These are phyloP conservation scores for Burhinus bistriatus DNA, from an alignment of 2,113 vertebrate species.

Conservation along the genomic window DNA sequence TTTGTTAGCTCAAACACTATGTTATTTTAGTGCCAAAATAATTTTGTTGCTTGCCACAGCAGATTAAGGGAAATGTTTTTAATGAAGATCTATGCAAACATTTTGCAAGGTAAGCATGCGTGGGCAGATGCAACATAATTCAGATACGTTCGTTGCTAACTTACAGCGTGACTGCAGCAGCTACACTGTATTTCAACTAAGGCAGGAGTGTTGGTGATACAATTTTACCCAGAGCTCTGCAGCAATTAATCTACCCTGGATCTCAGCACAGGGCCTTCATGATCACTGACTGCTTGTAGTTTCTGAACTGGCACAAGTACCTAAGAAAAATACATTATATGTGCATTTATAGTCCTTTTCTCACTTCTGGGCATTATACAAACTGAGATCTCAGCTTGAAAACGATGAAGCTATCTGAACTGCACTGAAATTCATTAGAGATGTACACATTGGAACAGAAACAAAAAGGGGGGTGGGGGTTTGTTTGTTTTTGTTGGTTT, in stretches of 20 bases:
- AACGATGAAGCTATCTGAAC: neutral
- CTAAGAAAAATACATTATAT: neutral
- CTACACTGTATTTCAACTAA: neutral
- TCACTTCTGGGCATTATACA: neutral
- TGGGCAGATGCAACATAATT: neutral
- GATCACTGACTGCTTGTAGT: neutral
- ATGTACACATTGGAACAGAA: neutral
- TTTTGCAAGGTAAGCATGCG: conserved; percentile 40
- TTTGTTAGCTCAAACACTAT: neutral
- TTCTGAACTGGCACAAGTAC: neutral
- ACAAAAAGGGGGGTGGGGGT: neutral
- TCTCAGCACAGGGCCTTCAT: neutral
- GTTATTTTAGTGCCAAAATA: neutral
- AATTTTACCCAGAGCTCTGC: neutral
- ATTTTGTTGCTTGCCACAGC: conserved; percentile 16
- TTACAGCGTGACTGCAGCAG: neutral
- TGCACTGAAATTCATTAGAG: neutral
- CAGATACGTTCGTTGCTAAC: neutral
- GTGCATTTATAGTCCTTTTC: neutral
- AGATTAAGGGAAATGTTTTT: conserved; percentile 41
- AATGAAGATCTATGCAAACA: conserved; percentile 36
- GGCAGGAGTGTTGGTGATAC: neutral
- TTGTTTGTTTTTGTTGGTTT: too few relatives aligned
- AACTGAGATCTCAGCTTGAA: neutral
- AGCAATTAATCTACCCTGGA: neutral